Base-by-base conservation (phyloP, 92 coral and sea anemone genomes). In the Porites cylindrica region DNA sequence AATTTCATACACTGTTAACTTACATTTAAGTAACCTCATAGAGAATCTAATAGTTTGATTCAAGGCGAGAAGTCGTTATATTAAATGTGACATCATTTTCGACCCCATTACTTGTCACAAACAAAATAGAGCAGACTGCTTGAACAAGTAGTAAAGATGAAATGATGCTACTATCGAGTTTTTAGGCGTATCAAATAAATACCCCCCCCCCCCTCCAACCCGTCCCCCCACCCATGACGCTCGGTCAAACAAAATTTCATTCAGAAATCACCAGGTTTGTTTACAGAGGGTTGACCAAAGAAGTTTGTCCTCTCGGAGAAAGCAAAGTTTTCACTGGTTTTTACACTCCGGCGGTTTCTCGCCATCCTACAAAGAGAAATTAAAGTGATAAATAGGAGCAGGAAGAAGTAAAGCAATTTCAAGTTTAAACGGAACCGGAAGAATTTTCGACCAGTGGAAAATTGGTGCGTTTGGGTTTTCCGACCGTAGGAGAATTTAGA, bases 331-430 rank as follows among this genome's bases (percentile, higher is more conserved):
- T 91, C 72, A 94, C 80, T 94, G 97, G 59, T 94, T 94, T 83
- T 94, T 92, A 59, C 98, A 94, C 78, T 94, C 98, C 59, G 89
- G 94, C 8, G 98, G 98, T 21, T 92, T 94, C 10, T 92, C 93
- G 13, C 93, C 91, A 88, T 92, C 92, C 83, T 84, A 80, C 19
- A 85, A 68, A 78, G 78, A 65, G n/a, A 17, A 60, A 2, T 11
- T 13, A 23, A 74, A 10, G 26, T 66, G 29, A 52, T 16, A 3
- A 29, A 10, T 1, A 78, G n/a, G 65, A 13, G 67, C 2, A 13
- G 19, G 81, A 21, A 26, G 10, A 8, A 9, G 20, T 9, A 6
- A 20, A 5, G 12, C 6, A 43, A 32, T 32, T 32, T 2, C 43
- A 32, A 32, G 43, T 3, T 32, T 32, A 32, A 32, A 32, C 43